These are phyloP conservation scores for Ramphastos sulfuratus DNA, from an alignment of 2,113 vertebrate genomes.

Conservation along the genomic window DNA sequence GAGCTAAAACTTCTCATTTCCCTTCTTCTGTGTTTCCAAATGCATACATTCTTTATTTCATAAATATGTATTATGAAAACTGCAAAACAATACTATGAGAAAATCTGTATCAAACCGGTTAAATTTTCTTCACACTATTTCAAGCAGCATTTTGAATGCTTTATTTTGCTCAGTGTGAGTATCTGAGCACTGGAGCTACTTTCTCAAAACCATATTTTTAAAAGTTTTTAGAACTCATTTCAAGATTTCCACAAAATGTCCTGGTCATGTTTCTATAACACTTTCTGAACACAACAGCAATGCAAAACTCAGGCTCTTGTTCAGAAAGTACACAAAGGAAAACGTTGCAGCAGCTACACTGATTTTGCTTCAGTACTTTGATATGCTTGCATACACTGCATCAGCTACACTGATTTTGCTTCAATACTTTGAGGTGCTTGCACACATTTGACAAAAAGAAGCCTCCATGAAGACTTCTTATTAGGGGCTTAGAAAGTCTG, in stretches of 20 bases:
- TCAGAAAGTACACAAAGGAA: not conserved
- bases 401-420: not conserved
- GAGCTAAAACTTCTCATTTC: not conserved
- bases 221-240: not conserved
- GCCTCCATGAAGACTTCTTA: not conserved
- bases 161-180: not conserved
- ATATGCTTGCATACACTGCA: not conserved
- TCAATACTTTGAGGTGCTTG: not conserved
- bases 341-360: not conserved
- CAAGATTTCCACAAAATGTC: not conserved
- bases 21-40: not conserved
- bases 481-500: not conserved
- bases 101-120: not conserved
- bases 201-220: not conserved
- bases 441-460: not conserved
- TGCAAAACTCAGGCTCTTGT: not conserved
- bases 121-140: not conserved
- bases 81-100: not conserved
- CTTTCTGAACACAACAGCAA: not conserved
- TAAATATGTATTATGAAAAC: not conserved
- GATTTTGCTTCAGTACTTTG: not conserved
- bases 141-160: not conserved
- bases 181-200: not conserved
- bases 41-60: not conserved
- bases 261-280: not conserved